Conservation (phyloP, 2,888 invertebrate genomes). For the Patella ulyssiponensis region DNA sequence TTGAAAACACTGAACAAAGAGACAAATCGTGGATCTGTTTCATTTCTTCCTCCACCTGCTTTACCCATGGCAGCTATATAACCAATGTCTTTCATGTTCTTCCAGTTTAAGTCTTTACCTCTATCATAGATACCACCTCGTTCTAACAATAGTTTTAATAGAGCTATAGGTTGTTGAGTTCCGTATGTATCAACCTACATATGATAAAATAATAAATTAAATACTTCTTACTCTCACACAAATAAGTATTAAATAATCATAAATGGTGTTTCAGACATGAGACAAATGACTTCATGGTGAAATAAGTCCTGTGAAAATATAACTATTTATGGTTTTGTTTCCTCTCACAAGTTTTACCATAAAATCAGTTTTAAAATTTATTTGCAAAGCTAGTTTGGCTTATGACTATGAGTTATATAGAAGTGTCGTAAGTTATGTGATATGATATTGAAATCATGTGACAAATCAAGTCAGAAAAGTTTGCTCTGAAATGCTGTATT, state of each 20-base stretch:
- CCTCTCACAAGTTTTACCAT: no score
- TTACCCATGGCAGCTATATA: conserved; percentile 73
- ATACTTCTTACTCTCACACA: neutral
- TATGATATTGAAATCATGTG: no score
- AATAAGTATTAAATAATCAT: neutral
- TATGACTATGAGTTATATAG: no score
- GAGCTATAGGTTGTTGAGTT: conserved; percentile 93
- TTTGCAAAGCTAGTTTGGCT: no score
- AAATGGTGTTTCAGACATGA: neutral
- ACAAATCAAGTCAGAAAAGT: no score
- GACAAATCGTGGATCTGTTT: conserved; percentile 91
- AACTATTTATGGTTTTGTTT: no score
- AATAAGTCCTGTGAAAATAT: no score
- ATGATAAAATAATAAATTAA: neutral
- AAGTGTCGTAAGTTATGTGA: no score
- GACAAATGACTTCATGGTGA: neutral
- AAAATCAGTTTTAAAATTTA: no score
- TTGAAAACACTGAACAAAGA: conserved; percentile 92
- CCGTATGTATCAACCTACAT: conserved; percentile 83
- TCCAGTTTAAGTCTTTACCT: conserved; percentile 91
- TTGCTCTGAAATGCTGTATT: no score
- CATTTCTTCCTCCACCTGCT: conserved; percentile 90
- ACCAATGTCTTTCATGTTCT: conserved; percentile 85
- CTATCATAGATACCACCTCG: conserved; percentile 90
- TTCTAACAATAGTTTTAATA: conserved; percentile 91